A percentile compares a stretch with the other conserved stretches of the same genome.
These are phyloP conservation scores for Gymnothorax javanicus DNA, from an alignment of 2,797 vertebrate species.

Conservation along the genomic window DNA sequence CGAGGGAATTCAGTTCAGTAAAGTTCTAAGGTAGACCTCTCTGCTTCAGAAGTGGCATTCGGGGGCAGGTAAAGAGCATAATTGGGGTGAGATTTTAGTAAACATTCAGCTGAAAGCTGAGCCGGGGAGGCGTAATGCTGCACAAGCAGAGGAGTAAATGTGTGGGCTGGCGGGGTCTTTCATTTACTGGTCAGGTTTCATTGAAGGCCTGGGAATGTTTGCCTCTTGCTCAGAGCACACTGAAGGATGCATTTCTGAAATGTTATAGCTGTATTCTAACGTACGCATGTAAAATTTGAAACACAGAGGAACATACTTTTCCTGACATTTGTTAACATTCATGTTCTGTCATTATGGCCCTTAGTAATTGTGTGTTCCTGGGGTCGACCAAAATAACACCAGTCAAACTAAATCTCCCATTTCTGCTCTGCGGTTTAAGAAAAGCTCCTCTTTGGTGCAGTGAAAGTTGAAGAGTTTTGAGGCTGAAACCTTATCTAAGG, in stretches of 20 bases:
- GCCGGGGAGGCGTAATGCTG: conserved; percentile 39
- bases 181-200: conserved; percentile 37
- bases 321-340: conserved; percentile 31
- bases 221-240: conserved; percentile 34
- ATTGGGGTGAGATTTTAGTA: background rate
- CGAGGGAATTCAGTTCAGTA: too few species aligned
- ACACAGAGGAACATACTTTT: conserved; percentile 30
- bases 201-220: conserved; percentile 42
- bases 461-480: conserved; percentile 10
- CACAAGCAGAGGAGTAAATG: conserved; percentile 28
- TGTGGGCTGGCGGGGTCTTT: conserved; percentile 31
- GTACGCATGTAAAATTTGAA: conserved; percentile 34
- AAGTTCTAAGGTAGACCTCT: too few species aligned
- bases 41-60: background rate
- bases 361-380: conserved; percentile 33
- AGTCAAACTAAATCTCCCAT: conserved; percentile 32
- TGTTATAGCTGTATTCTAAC: conserved; percentile 42
- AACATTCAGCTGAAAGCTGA: conserved; percentile 3
- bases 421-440: conserved; percentile 22
- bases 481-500: conserved; percentile 30
- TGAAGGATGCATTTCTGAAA: conserved; percentile 39
- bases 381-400: conserved; percentile 21
- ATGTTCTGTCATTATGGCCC: conserved; percentile 28
- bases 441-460: background rate
- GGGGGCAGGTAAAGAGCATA: background rate